Percentiles rank a stretch among this genome's conserved stretches.
These are phyloP conservation scores for Gila robusta DNA, from an alignment of 2,797 vertebrate genomes.

Conservation along the genomic window DNA sequence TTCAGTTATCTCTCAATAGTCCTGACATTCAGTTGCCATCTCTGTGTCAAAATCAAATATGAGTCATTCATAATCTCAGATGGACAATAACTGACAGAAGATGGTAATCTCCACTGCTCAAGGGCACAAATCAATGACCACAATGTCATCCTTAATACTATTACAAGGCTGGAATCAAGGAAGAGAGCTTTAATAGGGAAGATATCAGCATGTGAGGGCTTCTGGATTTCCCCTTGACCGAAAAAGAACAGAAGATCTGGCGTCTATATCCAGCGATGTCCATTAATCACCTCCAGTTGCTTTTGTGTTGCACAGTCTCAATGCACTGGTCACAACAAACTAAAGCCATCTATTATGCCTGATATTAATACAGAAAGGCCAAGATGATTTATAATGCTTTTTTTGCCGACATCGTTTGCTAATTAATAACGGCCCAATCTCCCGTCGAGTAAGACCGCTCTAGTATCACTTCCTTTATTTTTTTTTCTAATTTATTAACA, in stretches of 20 bases:
- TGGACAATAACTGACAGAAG: slow-evolving; percentile 59
- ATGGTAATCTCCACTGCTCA: slow-evolving; percentile 57
- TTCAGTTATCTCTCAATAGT: slow-evolving; percentile 54
- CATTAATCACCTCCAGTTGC: slow-evolving; percentile 56
- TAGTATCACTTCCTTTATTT: slow-evolving; percentile 35
- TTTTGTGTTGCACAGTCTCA: slow-evolving; percentile 52
- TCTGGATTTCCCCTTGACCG: slow-evolving; percentile 36
- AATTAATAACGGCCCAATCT: slow-evolving; percentile 55
- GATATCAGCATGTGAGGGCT: slow-evolving; percentile 25
- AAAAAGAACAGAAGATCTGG: slow-evolving; percentile 46
- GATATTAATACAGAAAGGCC: slow-evolving; percentile 56
- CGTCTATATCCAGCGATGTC: slow-evolving; percentile 47
- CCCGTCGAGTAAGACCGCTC: slow-evolving; percentile 15
- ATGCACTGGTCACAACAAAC: slow-evolving; percentile 49
- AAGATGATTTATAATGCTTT: slow-evolving; percentile 56
- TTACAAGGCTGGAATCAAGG: slow-evolving; percentile 53
- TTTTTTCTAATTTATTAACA: slow-evolving; percentile 24
- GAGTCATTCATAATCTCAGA: slow-evolving; percentile 55
- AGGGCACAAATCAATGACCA: slow-evolving; percentile 57
- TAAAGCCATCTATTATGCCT: slow-evolving; percentile 50
- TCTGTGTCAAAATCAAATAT: slow-evolving; percentile 52
- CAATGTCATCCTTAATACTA: slow-evolving; percentile 49
- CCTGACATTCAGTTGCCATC: slow-evolving; percentile 47
- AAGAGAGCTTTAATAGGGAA: slow-evolving; percentile 20
- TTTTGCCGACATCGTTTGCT: slow-evolving; percentile 48